These are phyloP conservation scores for Heliconius sara DNA, from an alignment of 2,888 invertebrate species.

Conservation along the genomic window DNA sequence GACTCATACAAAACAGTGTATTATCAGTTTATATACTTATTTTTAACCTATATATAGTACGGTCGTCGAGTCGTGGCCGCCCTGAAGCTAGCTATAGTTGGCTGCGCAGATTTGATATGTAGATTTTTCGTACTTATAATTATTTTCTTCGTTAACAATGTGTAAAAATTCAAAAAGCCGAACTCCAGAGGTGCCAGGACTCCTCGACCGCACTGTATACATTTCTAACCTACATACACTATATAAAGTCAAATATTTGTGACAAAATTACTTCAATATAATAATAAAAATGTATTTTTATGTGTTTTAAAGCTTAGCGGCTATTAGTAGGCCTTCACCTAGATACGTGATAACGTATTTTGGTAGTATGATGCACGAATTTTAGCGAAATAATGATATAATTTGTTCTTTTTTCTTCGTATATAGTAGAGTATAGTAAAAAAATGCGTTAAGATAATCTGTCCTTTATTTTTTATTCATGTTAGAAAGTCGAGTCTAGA, in stretches of 20 bases:
- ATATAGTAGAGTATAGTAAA: background rate
- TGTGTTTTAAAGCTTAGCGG: slow-evolving; percentile 31
- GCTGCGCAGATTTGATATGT: background rate
- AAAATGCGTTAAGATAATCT: background rate
- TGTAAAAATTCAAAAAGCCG: background rate
- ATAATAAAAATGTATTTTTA: slow-evolving; percentile 11
- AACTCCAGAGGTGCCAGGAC: background rate
- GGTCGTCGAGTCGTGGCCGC: background rate
- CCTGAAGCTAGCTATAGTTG: background rate
- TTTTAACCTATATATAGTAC: background rate
- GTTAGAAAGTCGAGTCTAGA: background rate
- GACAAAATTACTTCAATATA: slow-evolving; percentile 17
- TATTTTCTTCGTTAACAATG: no score
- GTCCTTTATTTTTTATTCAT: background rate
- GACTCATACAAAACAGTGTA: background rate
- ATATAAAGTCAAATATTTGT: slow-evolving; percentile 10
- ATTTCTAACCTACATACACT: slow-evolving; percentile 9
- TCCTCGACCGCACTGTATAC: background rate
- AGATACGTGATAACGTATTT: slow-evolving; percentile 52
- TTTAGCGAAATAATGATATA: background rate
- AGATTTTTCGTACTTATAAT: background rate
- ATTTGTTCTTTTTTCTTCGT: background rate
- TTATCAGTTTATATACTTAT: background rate
- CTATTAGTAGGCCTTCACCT: slow-evolving; percentile 54
- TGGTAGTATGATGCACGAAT: background rate